Conservation (phyloP, 1,140 invertebrate genomes). For the Thalassaphorura encarpata region DNA sequence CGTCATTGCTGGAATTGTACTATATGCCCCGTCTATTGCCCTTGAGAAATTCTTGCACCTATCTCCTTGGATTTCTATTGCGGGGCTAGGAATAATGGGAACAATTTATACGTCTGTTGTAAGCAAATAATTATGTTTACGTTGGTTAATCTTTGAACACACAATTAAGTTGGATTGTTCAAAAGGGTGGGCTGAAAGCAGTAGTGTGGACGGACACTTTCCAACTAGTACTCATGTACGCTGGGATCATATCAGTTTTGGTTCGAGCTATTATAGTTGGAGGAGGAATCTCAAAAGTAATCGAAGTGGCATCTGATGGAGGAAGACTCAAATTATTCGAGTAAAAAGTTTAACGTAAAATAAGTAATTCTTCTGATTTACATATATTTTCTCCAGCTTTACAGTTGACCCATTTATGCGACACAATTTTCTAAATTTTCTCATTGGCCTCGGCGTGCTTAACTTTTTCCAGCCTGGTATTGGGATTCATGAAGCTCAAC, state of each 20-base stretch:
- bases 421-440: constrained; percentile 43
- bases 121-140: background rate
- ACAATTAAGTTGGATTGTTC: background rate
- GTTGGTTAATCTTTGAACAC: background rate
- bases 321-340: constrained; percentile 61
- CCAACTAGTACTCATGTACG: constrained; percentile 13
- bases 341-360: constrained; percentile 23
- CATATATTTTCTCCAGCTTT: constrained; percentile 32
- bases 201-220: constrained; percentile 21
- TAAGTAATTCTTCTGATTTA: background rate
- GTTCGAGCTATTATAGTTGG: constrained; percentile 49
- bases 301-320: constrained; percentile 54
- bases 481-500: constrained; percentile 45
- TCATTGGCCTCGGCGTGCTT: constrained; percentile 42
- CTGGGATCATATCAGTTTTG: constrained; percentile 11
- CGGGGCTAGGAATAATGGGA: constrained; percentile 22
- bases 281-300: constrained; percentile 52
- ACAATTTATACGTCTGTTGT: constrained; percentile 19
- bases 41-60: constrained; percentile 26
- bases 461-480: constrained; percentile 43
- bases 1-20: constrained; percentile 18
- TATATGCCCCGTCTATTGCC: constrained; percentile 31
- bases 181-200: constrained; percentile 1
- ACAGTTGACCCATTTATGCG: constrained; percentile 40
- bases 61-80: constrained; percentile 22